Base-by-base conservation (phyloP, 2,797 vertebrate genomes). In the Florisuga fusca region DNA sequence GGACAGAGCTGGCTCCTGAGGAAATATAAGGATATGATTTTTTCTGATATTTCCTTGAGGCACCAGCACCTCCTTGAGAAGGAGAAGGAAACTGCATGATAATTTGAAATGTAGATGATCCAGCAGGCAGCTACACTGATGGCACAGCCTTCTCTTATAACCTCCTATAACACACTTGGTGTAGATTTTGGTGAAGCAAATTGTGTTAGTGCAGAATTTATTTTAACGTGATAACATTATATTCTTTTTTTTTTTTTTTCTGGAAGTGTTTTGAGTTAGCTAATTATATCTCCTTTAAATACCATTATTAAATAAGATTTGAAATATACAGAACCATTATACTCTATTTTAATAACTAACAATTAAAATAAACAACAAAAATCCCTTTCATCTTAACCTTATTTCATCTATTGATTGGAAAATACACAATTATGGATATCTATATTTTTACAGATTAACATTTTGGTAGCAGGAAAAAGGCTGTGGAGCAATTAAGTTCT, bases 1-100 rank as follows among this genome's bases (percentile, higher is more conserved):
- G 33, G 45, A 36, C 38, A 50, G 20, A 67, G 84, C 16, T 64
- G 71, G n/a, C 46, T 87, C 29, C 27, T 51, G 68, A 55, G 27
- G 66, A 73, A 64, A 50, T 41, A 31, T 7, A 71, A 64, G 1
- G 4, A 19, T 6, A 15, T 34, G 4, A 54, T 61, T 92, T 74
- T 64, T 4, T 23, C 45, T 38, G 20, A 29, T 45, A 34, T 26
- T 94, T 96, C 89, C 81, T n/a, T 96, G 89, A 95, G 38, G 79
- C 84, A 66, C 57, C 64, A 97, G 93, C 92, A 91, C 93, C 96
- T 96, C 97, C 90, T 41, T 90, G 91, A 96, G 96, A 96, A 96
- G 58, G 27, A 91, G 45, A 36, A 84, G 31, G 61, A 90, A 95
- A 96, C 74, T 93, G 85, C 93, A 89, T 1, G 27, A 15, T 33